phyloP scores from a whole-genome alignment of 1,140 invertebrate genomes.

The Aethina tumida region DNA sequence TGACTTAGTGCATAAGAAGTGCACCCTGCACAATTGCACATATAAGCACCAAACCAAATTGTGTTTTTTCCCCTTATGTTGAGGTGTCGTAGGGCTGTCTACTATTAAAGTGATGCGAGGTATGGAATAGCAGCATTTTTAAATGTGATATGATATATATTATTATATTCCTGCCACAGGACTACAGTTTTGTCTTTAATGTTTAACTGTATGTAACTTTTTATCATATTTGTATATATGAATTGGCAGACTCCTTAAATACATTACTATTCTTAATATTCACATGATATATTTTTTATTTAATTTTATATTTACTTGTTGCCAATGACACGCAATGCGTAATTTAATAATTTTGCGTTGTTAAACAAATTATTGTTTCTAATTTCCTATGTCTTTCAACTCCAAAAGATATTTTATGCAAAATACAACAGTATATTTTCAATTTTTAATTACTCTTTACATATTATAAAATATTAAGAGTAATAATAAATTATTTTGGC shows the following conservation, averaged over 20 bases:
- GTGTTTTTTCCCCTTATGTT: constrained; percentile 6
- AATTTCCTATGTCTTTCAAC: too few species aligned
- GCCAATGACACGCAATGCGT: too few species aligned
- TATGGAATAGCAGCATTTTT: constrained; percentile 16
- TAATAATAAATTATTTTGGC: too few species aligned
- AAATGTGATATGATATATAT: constrained; percentile 19
- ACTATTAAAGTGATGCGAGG: constrained; percentile 15
- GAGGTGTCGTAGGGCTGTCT: constrained; percentile 4
- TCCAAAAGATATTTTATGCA: too few species aligned
- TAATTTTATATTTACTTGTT: constrained; percentile 13
- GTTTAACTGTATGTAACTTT: constrained; percentile 10
- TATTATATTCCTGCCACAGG: constrained; percentile 17
- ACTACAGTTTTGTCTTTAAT: constrained; percentile 17
- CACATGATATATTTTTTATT: constrained; percentile 1
- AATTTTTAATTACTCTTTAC: too few species aligned
- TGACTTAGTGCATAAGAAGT: constrained; percentile 12
- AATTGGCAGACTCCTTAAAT: constrained; percentile 23
- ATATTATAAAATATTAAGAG: too few species aligned
- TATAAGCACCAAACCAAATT: constrained; percentile 12
- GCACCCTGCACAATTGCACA: constrained; percentile 14
- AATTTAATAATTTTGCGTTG: too few species aligned
- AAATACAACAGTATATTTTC: too few species aligned
- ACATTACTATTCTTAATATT: not conserved
- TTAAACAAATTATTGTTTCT: too few species aligned
- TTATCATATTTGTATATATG: constrained; percentile 15